These are phyloP conservation scores for Peromyscus attwateri DNA, from an alignment of 2,797 vertebrate species.

Conservation along the genomic window DNA sequence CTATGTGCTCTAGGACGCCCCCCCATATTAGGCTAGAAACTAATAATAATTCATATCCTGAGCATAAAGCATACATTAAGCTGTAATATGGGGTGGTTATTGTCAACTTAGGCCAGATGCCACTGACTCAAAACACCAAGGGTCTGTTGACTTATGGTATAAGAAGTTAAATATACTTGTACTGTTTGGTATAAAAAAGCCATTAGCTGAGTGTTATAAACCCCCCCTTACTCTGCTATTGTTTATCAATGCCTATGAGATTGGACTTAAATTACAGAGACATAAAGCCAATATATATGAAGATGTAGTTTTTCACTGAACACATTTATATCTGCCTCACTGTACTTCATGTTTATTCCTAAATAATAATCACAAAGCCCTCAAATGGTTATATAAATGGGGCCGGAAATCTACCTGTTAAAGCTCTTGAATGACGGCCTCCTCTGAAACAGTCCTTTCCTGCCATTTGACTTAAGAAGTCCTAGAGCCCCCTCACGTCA, in stretches of 20 bases:
- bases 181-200: not conserved
- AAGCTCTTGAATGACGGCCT: not conserved
- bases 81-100: not conserved
- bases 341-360: not conserved
- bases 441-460: not conserved
- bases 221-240: not conserved
- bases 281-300: constrained; percentile 30
- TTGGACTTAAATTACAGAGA: constrained; percentile 4
- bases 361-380: not conserved
- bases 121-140: not conserved
- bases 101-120: not conserved
- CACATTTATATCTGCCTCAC: not conserved
- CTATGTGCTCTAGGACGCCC: not conserved
- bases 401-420: not conserved
- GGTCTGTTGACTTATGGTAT: not conserved
- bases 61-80: not conserved
- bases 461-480: not conserved
- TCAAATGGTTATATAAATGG: not conserved
- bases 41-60: not conserved
- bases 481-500: not conserved
- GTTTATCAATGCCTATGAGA: constrained; percentile 1
- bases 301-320: not conserved
- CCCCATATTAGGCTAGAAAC: not conserved
- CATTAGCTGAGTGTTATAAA: not conserved
- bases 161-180: not conserved